A percentile compares a stretch with the other conserved stretches of the same genome.
These are phyloP conservation scores for Hypsopygia costalis DNA, from an alignment of 2,888 invertebrate species.

Conservation along the genomic window DNA sequence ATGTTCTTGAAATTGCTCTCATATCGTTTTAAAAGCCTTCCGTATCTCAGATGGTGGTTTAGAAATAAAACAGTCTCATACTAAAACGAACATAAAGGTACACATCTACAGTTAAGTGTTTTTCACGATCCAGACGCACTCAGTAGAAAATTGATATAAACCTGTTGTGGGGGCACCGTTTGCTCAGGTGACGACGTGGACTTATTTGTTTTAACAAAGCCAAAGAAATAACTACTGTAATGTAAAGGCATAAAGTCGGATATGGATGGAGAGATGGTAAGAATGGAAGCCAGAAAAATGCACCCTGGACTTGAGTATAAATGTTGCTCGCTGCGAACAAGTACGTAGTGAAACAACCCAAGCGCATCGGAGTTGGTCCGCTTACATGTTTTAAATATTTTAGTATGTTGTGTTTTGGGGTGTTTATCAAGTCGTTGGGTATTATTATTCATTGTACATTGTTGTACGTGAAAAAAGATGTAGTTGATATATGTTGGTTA, in stretches of 20 bases:
- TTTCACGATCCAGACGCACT: conserved; percentile 70
- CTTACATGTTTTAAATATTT: conserved; percentile 50
- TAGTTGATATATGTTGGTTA: too few species aligned
- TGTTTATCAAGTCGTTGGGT: conserved; percentile 18
- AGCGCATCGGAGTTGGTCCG: conserved; percentile 31
- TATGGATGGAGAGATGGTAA: conserved; percentile 25
- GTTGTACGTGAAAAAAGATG: too few species aligned
- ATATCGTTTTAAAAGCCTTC: conserved; percentile 7
- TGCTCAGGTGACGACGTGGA: conserved; percentile 65
- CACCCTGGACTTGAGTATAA: conserved; percentile 59
- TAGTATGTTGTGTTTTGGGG: conserved; percentile 31
- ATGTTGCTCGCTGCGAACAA: conserved; percentile 58
- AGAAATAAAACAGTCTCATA: conserved; percentile 28
- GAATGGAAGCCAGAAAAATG: conserved; percentile 59
- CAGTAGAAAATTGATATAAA: conserved; percentile 77
- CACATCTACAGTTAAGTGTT: conserved; percentile 59
- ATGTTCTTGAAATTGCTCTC: conserved; percentile 1
- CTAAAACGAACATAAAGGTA: conserved; percentile 42
- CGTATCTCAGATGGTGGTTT: conserved; percentile 10
- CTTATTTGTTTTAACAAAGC: conserved; percentile 45
- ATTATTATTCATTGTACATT: conserved; percentile 2
- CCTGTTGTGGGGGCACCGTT: conserved; percentile 68
- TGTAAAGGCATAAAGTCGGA: conserved; percentile 24
- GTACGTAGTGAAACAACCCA: conserved; percentile 48
- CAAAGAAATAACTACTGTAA: conserved; percentile 36